Evolutionary conservation across 2,888 invertebrate species (phyloP), one percentile per base, ranked within the genome.

Genomic region (Diaphora mendica): DNA sequence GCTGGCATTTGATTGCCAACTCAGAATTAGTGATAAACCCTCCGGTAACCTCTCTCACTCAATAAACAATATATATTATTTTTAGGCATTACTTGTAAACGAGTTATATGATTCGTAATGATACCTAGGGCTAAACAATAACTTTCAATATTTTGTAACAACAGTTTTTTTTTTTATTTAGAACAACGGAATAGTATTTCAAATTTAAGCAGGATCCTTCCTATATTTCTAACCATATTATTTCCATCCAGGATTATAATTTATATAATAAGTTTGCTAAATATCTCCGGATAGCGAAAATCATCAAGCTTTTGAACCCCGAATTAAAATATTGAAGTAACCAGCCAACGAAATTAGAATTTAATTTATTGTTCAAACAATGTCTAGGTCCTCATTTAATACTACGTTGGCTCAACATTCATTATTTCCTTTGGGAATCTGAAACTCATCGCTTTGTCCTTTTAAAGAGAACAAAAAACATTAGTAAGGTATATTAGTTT

Each of bases 291-390:
- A 59, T 26, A n/a, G 13, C 26, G 26, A 59, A 59, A 13, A 1
- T n/a, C n/a, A 59, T 26, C 59, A n/a, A 23, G 26, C 13, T 3
- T 4, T 59, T 13, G 59, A 59, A 4, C 26, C 26, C 26, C 0
- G 15, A 39, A 42, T 13, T 65, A 20, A 44, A 9, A 30, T 55
- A 35, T 55, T 68, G 17, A 35, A 35, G 26, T 13, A 35, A 55
- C 35, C n/a, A 35, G n/a, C 51, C 35, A 55, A 35, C 35, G 13
- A 13, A 33, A 15, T 17, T 3, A 35, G 35, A 62, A 62, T 70
- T 62, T 30, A 70, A 62, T 62, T 62, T 62, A 39, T 62, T 44
- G 62, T 62, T 59, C 42, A 70, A 70, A 70, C 70, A 70, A 70
- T 59, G 55, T 55, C 51, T 51, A 23, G 30, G 17, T 62, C 26